Base-by-base conservation (phyloP, 2,888 invertebrate genomes). In the Seladonia tumulorum region DNA sequence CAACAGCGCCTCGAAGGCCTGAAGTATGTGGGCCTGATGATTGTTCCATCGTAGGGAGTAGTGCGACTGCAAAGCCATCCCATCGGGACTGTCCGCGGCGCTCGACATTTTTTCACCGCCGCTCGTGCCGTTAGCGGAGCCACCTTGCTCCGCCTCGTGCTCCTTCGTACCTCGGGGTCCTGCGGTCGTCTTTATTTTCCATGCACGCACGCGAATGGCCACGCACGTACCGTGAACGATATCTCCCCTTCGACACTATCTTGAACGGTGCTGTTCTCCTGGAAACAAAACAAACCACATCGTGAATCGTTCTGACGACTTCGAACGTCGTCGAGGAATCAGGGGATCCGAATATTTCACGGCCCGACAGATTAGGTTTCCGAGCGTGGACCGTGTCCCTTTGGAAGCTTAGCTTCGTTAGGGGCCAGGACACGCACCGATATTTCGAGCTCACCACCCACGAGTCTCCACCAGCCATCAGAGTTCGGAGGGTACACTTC, bases 21-120 rank as follows among this genome's bases (percentile, higher is more conserved):
- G 97, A 91, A 98, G 96, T 94, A 99, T 97, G 95, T 98, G 98
- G 91, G 97, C 97, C 95, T 98, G 98, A 96, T 98, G 98, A 96
- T 98, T 98, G 96, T 98, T 98, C 98, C 98, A 99, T 95, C 98
- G 97, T 94, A 98, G 96, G 94, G 98, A 98, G 96, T 98, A 98
- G 95, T 98, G 98, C 94, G 98, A 98, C 95, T 98, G 96, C 83
- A 95, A 94, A 93, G 95, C 94, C 93, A 95, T 95, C 89, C 93
- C 93, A 92, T 94, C 94, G 88, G 94, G 94, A 92, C 95, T 94
- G 81, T 92, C 94, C 87, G 92, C 92, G 91, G 92, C 90, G 91
- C 93, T 93, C 90, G 94, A 94, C 94, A 94, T 95, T 87, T 92
- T 94, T 92, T 90, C 88, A 87, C 86, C 87, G 86, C 79, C 90